Evolutionary conservation across 2,888 invertebrate genomes (phyloP).

Genomic region (Sialis fuliginosa): DNA sequence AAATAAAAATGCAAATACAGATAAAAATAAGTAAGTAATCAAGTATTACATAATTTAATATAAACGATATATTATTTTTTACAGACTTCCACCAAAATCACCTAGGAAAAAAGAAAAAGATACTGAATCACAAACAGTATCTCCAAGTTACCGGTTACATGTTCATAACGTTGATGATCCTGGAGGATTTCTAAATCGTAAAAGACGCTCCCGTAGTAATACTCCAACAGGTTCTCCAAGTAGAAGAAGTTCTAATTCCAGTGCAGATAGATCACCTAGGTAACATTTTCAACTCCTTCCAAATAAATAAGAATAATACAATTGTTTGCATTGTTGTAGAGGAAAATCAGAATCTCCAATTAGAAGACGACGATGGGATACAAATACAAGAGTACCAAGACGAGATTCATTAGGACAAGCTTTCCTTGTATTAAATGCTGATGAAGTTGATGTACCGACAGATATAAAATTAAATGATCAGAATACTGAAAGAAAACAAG

Average conservation of each 20-base stretch:
- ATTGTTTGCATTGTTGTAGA: background rate
- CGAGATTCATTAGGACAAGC: background rate
- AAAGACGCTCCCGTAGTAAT: conserved; percentile 3
- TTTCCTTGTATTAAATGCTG: conserved; percentile 2
- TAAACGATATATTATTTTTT: too few species aligned
- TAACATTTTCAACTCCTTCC: too few species aligned
- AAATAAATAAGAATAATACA: too few species aligned
- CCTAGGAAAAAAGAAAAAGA: background rate
- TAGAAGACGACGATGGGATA: conserved; percentile 5
- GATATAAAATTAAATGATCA: background rate
- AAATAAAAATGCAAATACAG: too few species aligned
- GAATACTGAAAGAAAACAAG: background rate
- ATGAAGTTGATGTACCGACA: background rate
- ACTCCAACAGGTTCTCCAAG: conserved; percentile 1
- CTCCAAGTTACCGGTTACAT: conserved; percentile 23
- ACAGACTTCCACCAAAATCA: background rate
- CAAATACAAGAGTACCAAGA: background rate
- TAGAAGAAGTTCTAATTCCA: background rate
- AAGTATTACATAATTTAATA: too few species aligned
- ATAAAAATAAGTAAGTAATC: too few species aligned
- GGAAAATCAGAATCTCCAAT: conserved; percentile 1
- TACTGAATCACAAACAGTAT: conserved; percentile 14
- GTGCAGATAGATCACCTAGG: too few species aligned
- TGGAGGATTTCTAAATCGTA: conserved; percentile 7
- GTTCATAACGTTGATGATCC: conserved; percentile 22